Evolutionary conservation across 2,888 invertebrate species (phyloP), one percentile per base, ranked within the genome.

Genomic region (Rhimphoctona megacephalus): DNA sequence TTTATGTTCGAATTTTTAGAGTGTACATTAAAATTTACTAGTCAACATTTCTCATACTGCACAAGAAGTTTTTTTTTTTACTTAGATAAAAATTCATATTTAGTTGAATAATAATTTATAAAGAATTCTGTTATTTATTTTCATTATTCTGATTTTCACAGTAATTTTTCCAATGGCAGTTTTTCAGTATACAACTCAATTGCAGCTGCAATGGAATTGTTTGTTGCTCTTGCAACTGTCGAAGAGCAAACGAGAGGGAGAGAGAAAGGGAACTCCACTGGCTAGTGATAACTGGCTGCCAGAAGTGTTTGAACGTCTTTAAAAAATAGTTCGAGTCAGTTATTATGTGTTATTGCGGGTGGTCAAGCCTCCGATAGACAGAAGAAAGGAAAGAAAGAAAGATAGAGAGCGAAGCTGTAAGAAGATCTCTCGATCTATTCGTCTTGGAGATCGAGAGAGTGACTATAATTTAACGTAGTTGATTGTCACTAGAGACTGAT

Each of bases 401-500:
- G n/a, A n/a, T n/a, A 30, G 25, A n/a, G 33, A 43, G 30, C 19
- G 33, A n/a, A 69, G 22, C 36, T 22, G 39, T 9, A 69, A 43
- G 8, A 30, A 72, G 52, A 11, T n/a, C n/a, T n/a, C n/a, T n/a
- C n/a, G n/a, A n/a, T n/a, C n/a, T n/a, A n/a, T n/a, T n/a, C n/a
- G n/a, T n/a, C n/a, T n/a, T n/a, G n/a, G n/a, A n/a, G 74, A 61
- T 11, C 9, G 72, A 52, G 73, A 36, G n/a, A 57, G 33, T 25
- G 14, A 57, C 25, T 19, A 46, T 19, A 36, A 57, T 70, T 33
- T 25, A 54, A 39, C 46, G 17, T 33, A 14, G 83, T 67, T 36
- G 66, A 80, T 80, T 43, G 83, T 86, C 39, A 83, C 86, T 46
- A 77, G 46, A 69, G 52, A 67, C 78, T 86, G 83, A 84, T 54